phyloP scores from a whole-genome alignment of 1,140 invertebrate genomes.

The Drusus annulatus region DNA sequence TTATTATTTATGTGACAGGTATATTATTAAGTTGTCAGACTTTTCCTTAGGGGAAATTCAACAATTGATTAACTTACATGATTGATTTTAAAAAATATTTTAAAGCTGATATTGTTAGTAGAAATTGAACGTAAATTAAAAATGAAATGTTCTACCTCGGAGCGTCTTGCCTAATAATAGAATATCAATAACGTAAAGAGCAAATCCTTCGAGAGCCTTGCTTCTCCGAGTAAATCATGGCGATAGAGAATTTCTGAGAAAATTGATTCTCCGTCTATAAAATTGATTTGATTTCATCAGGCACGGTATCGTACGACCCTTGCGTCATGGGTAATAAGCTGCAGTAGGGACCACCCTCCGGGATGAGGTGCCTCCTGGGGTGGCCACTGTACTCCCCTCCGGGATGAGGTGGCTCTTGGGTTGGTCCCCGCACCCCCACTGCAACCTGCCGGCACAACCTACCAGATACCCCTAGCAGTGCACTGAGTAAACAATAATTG shows the following conservation, averaged over 20 bases:
- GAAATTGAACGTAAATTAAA: no score
- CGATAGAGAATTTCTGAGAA: not conserved
- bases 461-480: slow-evolving; percentile 17
- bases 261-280: slow-evolving; percentile 13
- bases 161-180: no score
- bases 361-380: not conserved
- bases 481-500: slow-evolving; percentile 52
- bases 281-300: slow-evolving; percentile 36
- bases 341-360: not conserved
- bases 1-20: no score
- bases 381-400: no score
- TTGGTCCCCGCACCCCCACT: not conserved
- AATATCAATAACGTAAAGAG: slow-evolving; percentile 3
- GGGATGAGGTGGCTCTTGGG: no score
- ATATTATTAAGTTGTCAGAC: no score
- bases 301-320: slow-evolving; percentile 10
- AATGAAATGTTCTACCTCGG: no score
- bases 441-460: not conserved
- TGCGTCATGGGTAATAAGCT: slow-evolving; percentile 21
- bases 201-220: not conserved
- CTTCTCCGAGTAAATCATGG: not conserved
- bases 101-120: no score
- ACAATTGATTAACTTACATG: no score
- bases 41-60: no score
- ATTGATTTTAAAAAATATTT: not conserved